Conservation (phyloP, 2,113 vertebrate genomes). For the Noctilio leporinus region DNA sequence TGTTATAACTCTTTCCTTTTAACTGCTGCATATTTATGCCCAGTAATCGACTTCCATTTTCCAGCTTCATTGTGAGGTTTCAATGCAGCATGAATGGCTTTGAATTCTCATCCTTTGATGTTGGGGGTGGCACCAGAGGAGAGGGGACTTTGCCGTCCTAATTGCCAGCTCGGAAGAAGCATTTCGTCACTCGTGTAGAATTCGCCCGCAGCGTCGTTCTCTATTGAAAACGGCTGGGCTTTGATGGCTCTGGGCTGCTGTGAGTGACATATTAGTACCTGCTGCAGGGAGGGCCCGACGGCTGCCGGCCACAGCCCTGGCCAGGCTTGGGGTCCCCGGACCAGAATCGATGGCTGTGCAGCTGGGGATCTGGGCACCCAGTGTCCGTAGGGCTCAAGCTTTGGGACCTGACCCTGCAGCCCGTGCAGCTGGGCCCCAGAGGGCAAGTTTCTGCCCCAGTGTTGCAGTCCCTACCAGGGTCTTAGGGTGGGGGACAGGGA, state of each 20-base stretch:
- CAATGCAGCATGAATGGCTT: conserved; percentile 64
- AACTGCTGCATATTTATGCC: conserved; percentile 68
- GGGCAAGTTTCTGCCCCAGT: not conserved
- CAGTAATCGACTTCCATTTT: conserved; percentile 69
- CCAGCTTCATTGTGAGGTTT: conserved; percentile 70
- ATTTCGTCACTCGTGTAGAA: conserved; percentile 56
- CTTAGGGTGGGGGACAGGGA: not conserved
- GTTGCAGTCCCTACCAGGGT: not conserved
- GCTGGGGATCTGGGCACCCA: fast-evolving
- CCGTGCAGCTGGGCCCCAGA: not conserved
- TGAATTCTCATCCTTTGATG: conserved; percentile 71
- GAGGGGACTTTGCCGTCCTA: conserved; percentile 58
- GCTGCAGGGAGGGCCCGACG: not conserved
- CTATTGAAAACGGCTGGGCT: conserved; percentile 60
- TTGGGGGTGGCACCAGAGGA: conserved; percentile 62
- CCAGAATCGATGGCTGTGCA: not conserved
- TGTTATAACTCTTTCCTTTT: conserved; percentile 53
- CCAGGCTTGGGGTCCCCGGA: not conserved
- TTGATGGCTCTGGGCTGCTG: not conserved
- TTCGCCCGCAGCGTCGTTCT: not conserved
- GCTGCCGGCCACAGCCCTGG: not conserved
- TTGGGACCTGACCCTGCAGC: not conserved
- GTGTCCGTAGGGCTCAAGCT: not conserved
- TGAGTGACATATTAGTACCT: conserved; percentile 22
- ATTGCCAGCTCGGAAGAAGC: conserved; percentile 62